Conservation (phyloP, 2,888 invertebrate genomes). For the Phlogophora meticulosa region DNA sequence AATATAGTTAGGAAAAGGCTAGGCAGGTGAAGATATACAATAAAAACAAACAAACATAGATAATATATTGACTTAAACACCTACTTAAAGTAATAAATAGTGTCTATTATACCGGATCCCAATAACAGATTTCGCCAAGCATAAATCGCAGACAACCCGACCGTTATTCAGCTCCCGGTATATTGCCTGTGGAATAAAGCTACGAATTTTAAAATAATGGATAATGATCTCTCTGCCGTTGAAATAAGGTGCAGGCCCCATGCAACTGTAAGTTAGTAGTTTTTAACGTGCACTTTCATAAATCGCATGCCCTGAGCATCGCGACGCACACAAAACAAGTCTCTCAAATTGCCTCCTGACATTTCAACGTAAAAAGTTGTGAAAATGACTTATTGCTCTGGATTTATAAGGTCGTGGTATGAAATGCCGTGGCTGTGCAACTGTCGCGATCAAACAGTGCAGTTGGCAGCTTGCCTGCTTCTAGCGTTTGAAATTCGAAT, state of each 20-base stretch:
- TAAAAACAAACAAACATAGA: slow-evolving; percentile 50
- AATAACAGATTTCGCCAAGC: slow-evolving; percentile 78
- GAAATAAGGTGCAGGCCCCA: slow-evolving; percentile 53
- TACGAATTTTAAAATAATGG: slow-evolving; percentile 44
- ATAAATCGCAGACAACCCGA: slow-evolving; percentile 76
- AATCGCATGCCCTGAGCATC: slow-evolving; percentile 73
- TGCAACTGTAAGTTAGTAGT: slow-evolving; percentile 55
- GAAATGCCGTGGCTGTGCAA: slow-evolving; percentile 51
- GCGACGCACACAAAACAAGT: slow-evolving; percentile 76
- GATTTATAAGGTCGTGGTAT: slow-evolving; percentile 53
- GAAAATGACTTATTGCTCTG: slow-evolving; percentile 71
- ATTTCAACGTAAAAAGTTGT: slow-evolving; percentile 74
- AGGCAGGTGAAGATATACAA: too few relatives aligned
- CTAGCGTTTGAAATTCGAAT: slow-evolving; percentile 54
- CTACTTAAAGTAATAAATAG: slow-evolving; percentile 69
- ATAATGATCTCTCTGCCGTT: slow-evolving; percentile 58
- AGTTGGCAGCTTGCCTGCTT: slow-evolving; percentile 68
- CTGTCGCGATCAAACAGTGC: slow-evolving; percentile 64
- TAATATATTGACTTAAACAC: slow-evolving; percentile 56
- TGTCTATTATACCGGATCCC: slow-evolving; percentile 70
- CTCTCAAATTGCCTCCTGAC: slow-evolving; percentile 76
- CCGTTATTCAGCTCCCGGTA: slow-evolving; percentile 75
- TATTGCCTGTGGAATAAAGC: slow-evolving; percentile 73
- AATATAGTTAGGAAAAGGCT: too few relatives aligned
- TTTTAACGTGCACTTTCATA: slow-evolving; percentile 78